A percentile compares a stretch with the other conserved stretches of the same genome.
Evolutionary conservation across 2,888 invertebrate species (phyloP).

Genomic region (Cybosia mesomella): DNA sequence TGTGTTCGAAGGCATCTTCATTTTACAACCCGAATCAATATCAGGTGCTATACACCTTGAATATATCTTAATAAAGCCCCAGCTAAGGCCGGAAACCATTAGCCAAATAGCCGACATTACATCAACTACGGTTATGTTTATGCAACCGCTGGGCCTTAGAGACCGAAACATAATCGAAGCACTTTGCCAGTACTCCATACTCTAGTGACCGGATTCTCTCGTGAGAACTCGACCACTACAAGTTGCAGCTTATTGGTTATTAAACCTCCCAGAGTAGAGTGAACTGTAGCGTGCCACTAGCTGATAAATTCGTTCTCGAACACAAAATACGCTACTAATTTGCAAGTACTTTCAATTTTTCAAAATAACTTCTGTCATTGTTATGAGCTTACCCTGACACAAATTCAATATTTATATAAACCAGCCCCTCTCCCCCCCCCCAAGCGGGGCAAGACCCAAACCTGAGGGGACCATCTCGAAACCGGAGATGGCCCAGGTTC

Average conservation of each 20-base stretch:
- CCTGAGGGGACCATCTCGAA: no score
- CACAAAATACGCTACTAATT: neutral
- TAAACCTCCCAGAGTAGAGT: neutral
- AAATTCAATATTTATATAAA: no score
- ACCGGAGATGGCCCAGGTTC: no score
- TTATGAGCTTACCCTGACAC: no score
- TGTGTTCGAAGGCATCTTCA: neutral
- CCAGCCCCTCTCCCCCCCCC: no score
- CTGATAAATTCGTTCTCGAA: neutral
- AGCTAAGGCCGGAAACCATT: conserved; percentile 16
- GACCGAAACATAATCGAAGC: conserved; percentile 10
- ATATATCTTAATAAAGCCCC: conserved; percentile 4
- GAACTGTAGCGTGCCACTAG: neutral
- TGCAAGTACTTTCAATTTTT: no score
- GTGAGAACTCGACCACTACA: neutral
- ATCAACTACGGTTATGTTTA: conserved; percentile 12
- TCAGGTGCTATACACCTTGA: neutral
- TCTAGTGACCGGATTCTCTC: neutral
- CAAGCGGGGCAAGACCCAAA: no score
- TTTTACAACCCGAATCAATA: conserved; percentile 1
- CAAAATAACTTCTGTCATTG: no score
- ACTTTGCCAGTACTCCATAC: conserved; percentile 11
- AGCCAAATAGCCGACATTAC: conserved; percentile 22
- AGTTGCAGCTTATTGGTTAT: neutral
- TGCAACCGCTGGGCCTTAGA: conserved; percentile 7